Evolutionary conservation across 2,797 vertebrate genomes (phyloP).

Genomic region (Myotis planiceps): DNA sequence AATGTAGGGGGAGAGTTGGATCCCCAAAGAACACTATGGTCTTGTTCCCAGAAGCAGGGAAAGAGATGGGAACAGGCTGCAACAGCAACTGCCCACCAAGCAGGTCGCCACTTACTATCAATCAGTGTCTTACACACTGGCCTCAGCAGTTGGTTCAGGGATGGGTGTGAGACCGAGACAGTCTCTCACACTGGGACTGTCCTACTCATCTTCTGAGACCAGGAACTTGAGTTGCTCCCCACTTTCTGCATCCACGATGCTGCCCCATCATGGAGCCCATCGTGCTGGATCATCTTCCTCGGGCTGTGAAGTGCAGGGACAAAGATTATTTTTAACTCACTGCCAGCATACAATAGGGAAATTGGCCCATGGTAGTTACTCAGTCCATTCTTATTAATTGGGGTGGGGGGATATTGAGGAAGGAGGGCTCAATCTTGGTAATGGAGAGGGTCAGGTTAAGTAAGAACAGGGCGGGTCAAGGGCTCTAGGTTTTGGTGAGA

Average conservation of each 20-base stretch:
- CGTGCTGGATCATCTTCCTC: background rate
- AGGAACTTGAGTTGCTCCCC: background rate
- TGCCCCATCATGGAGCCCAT: background rate
- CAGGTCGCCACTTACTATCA: background rate
- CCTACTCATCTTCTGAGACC: background rate
- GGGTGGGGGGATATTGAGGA: background rate
- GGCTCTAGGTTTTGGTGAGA: conserved; percentile 56
- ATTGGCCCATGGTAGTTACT: background rate
- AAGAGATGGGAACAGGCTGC: background rate
- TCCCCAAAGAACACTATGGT: background rate
- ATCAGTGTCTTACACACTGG: background rate
- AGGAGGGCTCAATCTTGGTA: background rate
- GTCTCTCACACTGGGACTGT: background rate
- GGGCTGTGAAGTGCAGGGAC: background rate
- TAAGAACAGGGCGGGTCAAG: background rate
- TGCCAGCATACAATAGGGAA: background rate
- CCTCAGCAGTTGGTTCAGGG: background rate
- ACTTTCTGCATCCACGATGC: background rate
- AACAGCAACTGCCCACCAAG: no score
- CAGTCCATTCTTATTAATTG: background rate
- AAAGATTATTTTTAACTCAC: conserved; percentile 9
- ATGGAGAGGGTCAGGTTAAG: background rate
- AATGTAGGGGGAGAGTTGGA: background rate
- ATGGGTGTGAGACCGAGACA: background rate
- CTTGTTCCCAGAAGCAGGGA: background rate